phyloP scores from a whole-genome alignment of 2,113 vertebrate species.

The Elgaria multicarinata region DNA sequence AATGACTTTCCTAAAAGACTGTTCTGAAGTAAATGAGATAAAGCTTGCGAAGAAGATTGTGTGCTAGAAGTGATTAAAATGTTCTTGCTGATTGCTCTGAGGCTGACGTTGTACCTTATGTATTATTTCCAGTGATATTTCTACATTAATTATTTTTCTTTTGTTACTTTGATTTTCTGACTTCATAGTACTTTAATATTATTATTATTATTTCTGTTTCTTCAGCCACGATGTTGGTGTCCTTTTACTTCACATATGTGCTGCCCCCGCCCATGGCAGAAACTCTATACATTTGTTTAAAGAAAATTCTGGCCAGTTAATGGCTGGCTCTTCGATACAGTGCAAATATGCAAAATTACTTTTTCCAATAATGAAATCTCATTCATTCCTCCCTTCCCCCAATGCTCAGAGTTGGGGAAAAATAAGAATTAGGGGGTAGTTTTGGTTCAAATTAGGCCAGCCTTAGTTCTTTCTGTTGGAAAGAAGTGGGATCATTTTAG shows the following conservation, averaged over 20 bases:
- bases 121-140: not conserved
- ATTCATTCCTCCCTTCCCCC: not conserved
- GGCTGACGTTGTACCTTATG: not conserved
- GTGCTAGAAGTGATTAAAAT: slow-evolving; percentile 3
- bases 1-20: slow-evolving; percentile 4
- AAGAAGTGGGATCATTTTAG: not conserved
- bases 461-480: not conserved
- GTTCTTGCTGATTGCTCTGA: not conserved
- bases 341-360: not conserved
- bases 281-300: not conserved
- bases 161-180: not conserved
- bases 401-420: not conserved
- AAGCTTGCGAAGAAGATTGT: not conserved
- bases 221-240: not conserved
- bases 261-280: not conserved
- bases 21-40: not conserved
- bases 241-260: not conserved
- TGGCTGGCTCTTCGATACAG: not conserved
- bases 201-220: not conserved
- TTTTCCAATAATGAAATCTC: not conserved
- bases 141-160: not conserved
- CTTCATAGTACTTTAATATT: not conserved
- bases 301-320: not conserved
- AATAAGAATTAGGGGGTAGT: not conserved
- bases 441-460: not conserved